Evolutionary conservation across 2,888 invertebrate species (phyloP), one percentile per base, ranked within the genome.

Genomic region (Luperina testacea): DNA sequence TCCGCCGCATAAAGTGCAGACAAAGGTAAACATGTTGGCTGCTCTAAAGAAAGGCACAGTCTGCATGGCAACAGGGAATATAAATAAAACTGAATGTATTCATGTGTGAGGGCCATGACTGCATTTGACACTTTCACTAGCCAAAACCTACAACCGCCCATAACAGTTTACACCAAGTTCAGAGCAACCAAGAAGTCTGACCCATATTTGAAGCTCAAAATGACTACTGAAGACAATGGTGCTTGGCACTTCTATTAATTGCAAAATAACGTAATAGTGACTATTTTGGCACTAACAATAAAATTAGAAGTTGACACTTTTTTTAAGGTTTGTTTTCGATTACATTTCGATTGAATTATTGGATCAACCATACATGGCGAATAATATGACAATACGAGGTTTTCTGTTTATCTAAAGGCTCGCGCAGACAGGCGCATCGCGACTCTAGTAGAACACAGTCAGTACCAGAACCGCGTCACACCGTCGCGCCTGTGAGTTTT

Each of bases 221-320:
- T 63, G 15, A 64, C 24, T 8, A 13, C 32, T 45, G 32, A 75
- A 42, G 8, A 17, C 24, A 2, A 74, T 61, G 9, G 53, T n/a
- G 9, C 6, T 82, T 80, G 27, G 24, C 61, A 71, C 38, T 53
- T 38, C 15, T 6, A 3, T 17, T 17, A 24, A 24, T 17, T 45
- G 51, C 51, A 67, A 77, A 53, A 45, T 77, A 38, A 48, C 5
- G 8, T 51, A 59, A 70, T 45, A 61, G 13, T 11, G 20, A 32
- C 15, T 24, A 51, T 9, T 75, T 83, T 83, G 86, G 86, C 85
- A 83, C 85, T 72, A 64, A 71, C 13, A 38, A 7, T 81, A 32
- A 38, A 32, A 38, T 38, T 61, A 63, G 9, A 20, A 69, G 69
- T 85, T 75, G 77, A 76, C 82, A 85, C 48, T 59, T 80, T 65